phyloP scores from a whole-genome alignment of 1,140 invertebrate genomes.

The Micrasema longulum region DNA sequence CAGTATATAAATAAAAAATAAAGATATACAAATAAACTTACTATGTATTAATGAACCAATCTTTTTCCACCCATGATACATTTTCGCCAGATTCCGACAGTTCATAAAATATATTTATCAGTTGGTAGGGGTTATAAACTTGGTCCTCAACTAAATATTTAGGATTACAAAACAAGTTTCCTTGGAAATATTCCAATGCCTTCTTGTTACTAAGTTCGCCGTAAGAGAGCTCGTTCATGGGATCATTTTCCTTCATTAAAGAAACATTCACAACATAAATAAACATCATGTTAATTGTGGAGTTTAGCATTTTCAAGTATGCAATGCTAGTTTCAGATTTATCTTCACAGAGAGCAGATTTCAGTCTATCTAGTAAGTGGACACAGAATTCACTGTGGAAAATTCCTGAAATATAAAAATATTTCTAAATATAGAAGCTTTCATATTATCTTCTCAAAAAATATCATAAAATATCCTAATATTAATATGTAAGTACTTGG shows the following conservation, averaged over 20 bases:
- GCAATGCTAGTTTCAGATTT: slow-evolving; percentile 8
- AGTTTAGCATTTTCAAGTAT: slow-evolving; percentile 42
- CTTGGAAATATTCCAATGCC: slow-evolving; percentile 40
- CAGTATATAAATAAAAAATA: slow-evolving; percentile 44
- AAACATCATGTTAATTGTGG: slow-evolving; percentile 37
- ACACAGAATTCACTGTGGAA: slow-evolving; percentile 46
- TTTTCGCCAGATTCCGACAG: slow-evolving; percentile 34
- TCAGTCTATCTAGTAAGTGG: slow-evolving; percentile 46
- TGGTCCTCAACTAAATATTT: slow-evolving; percentile 47
- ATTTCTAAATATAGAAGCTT: too few species aligned
- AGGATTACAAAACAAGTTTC: slow-evolving; percentile 42
- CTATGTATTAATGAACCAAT: slow-evolving; percentile 52
- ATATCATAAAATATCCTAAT: too few species aligned
- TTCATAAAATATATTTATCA: slow-evolving; percentile 51
- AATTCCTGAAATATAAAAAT: slow-evolving; percentile 47
- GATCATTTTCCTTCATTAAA: slow-evolving; percentile 33
- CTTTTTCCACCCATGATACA: slow-evolving; percentile 49
- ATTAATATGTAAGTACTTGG: too few species aligned
- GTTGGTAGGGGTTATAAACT: slow-evolving; percentile 41
- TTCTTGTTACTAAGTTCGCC: slow-evolving; percentile 31
- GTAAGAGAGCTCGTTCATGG: slow-evolving; percentile 33
- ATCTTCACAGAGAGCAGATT: slow-evolving; percentile 7
- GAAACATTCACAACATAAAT: slow-evolving; percentile 46
- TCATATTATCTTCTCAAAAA: too few species aligned
- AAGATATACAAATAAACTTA: slow-evolving; percentile 40